Evolutionary conservation across 2,888 invertebrate species (phyloP), one percentile per base, ranked within the genome.

Genomic region (Lamellibrachia columna): DNA sequence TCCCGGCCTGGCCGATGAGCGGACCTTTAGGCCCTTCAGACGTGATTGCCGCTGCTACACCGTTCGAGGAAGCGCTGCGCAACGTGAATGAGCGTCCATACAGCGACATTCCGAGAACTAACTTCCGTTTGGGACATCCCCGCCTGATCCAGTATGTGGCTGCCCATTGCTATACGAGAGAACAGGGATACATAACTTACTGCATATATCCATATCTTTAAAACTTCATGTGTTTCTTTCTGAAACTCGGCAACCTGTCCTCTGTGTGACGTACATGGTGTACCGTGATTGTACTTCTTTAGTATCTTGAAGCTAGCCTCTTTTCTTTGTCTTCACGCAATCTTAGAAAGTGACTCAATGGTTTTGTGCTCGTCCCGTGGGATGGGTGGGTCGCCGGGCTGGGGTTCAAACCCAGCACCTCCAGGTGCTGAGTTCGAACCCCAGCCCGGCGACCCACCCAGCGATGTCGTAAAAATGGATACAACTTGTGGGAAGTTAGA

Each of bases 21-120:
- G 75, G 75, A 0, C 75, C 75, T 11, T 15, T n/a, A 11, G 75
- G 75, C n/a, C 75, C 75, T 22, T 11, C 22, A 1, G 75, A 22
- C 22, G 75, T 75, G 75, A 75, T 22, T 15, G 75, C 75, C 15
- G n/a, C 75, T n/a, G 22, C 75, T 6, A 75, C 75, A n/a, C 75
- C 75, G 75, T 75, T 15, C 6, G 75, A 75, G 75, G 2, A 15
- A n/a, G 75, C 75, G 75, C 75, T 75, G 22, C 75, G 75, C n/a
- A 75, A n/a, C n/a, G 75, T 75, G 22, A 75, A 75, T 75, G 75
- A 75, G 22, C 75, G 75, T 75, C 75, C 75, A 6, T 75, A 75
- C 11, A 75, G 75, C 22, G 75, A n/a, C 75, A 75, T 75, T 75
- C 75, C 75, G 75, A 75, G 75, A 75, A 75, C n/a, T 75, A 75